phyloP scores from a whole-genome alignment of 2,113 vertebrate species.

The Gallinago undulata region DNA sequence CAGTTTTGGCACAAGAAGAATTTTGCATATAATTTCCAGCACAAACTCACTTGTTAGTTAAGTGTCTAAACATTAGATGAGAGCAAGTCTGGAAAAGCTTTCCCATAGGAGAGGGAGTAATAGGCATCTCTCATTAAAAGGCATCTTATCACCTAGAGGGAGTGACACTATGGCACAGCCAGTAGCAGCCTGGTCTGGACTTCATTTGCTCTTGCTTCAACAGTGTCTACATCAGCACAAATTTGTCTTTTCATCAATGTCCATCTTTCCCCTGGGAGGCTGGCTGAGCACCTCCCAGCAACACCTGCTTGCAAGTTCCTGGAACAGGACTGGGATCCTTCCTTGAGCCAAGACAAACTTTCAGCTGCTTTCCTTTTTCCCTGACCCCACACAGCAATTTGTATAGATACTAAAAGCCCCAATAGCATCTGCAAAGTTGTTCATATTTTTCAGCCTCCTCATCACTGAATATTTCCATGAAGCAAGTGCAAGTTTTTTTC shows the following conservation, averaged over 20 bases:
- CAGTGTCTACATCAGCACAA: neutral
- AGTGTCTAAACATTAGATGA: neutral
- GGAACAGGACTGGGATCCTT: neutral
- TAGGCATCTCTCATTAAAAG: neutral
- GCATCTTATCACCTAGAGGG: neutral
- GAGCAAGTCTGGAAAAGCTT: neutral
- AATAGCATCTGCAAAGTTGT: neutral
- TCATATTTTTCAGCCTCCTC: neutral
- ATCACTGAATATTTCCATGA: neutral
- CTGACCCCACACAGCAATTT: neutral
- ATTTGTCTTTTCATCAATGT: neutral
- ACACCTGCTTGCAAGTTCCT: neutral
- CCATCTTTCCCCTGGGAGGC: neutral
- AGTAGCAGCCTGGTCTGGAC: neutral
- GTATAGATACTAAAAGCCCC: neutral
- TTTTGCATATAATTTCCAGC: neutral
- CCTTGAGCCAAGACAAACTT: neutral
- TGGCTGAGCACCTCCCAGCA: neutral
- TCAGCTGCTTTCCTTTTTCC: neutral
- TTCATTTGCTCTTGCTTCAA: neutral
- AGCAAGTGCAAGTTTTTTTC: neutral
- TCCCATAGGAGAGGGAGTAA: neutral
- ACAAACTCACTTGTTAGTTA: neutral
- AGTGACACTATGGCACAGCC: neutral
- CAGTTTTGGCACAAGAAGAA: neutral